These are phyloP conservation scores for Metacarcinus magister DNA, from an alignment of 2,888 invertebrate genomes.

Conservation along the genomic window DNA sequence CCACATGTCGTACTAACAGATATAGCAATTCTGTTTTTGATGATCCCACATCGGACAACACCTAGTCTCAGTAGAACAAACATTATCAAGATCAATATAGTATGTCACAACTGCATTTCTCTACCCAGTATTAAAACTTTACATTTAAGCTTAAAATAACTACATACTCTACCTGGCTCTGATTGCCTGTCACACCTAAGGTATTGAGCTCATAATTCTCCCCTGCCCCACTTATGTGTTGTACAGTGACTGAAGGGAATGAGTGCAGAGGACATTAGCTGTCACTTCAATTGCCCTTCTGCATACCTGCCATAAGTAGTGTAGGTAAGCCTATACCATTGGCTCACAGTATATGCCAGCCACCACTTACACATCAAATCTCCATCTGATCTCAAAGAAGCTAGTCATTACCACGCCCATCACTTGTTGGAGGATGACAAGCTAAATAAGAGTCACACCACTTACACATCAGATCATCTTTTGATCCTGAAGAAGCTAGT, in stretches of 20 bases:
- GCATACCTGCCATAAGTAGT: background rate
- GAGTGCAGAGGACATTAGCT: background rate
- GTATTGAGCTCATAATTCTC: background rate
- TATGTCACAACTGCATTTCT: too few species aligned
- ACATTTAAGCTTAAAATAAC: background rate
- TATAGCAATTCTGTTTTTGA: background rate
- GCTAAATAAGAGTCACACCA: background rate
- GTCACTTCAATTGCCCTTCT: background rate
- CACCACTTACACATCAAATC: background rate
- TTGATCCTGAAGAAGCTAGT: background rate
- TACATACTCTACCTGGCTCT: background rate
- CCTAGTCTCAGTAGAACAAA: background rate
- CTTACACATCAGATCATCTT: background rate
- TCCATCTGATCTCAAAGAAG: background rate
- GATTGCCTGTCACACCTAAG: background rate
- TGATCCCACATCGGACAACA: background rate
- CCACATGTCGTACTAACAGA: background rate
- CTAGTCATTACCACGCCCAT: conserved; percentile 2
- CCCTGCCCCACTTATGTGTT: background rate
- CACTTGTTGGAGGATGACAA: background rate
- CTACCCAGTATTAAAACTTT: background rate
- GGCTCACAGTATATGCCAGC: background rate
- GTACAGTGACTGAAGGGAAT: background rate
- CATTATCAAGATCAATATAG: background rate
- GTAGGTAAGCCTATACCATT: background rate